phyloP scores from a whole-genome alignment of 2,113 vertebrate genomes.

The Barnardius zonarius region DNA sequence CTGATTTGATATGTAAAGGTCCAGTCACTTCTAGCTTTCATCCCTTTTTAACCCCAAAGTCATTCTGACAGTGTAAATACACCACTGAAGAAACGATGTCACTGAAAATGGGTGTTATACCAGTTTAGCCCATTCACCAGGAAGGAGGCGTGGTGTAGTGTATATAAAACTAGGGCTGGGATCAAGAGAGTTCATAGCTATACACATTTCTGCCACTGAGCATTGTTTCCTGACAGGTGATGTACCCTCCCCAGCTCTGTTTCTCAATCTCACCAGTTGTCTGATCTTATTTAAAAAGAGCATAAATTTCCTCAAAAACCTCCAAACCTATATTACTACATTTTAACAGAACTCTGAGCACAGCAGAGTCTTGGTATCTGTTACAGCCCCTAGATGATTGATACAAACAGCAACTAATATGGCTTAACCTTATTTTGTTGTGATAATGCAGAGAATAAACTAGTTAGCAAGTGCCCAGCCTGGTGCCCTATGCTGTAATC shows the following conservation, averaged over 20 bases:
- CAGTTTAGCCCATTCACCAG: background rate
- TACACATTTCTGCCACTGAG: background rate
- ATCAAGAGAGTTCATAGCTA: background rate
- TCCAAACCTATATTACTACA: background rate
- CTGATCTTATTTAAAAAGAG: background rate
- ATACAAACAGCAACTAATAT: background rate
- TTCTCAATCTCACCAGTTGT: background rate
- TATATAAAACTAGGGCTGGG: background rate
- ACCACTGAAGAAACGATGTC: background rate
- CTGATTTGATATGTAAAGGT: background rate
- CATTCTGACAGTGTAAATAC: background rate
- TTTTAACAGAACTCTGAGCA: background rate
- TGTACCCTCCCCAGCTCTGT: background rate
- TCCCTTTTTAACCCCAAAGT: background rate
- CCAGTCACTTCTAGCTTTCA: background rate
- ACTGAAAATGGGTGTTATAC: background rate
- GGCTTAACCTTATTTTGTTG: background rate
- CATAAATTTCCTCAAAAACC: background rate
- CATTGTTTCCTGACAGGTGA: background rate
- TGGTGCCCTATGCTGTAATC: background rate
- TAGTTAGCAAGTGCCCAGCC: background rate
- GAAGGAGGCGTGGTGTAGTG: background rate
- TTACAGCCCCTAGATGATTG: rapidly evolving
- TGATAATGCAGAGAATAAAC: background rate
- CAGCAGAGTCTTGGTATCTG: background rate